Percentiles rank a stretch among this genome's conserved stretches.
Conservation (phyloP, 2,888 invertebrate species). For the Diarsia rubi region DNA sequence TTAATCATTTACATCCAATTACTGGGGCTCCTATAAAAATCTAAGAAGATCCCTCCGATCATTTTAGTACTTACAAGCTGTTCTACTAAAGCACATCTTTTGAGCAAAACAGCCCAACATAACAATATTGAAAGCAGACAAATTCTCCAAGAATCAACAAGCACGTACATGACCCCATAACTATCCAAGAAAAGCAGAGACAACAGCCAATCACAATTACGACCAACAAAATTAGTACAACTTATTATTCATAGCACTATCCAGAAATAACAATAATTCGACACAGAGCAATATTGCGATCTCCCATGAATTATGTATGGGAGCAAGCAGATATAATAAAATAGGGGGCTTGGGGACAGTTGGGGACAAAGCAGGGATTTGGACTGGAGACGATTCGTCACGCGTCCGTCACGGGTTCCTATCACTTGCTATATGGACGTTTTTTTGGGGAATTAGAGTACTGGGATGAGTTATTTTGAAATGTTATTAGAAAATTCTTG, state of each 20-base stretch:
- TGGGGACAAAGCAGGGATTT: slow-evolving; percentile 76
- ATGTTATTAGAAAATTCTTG: background rate
- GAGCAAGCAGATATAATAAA: slow-evolving; percentile 77
- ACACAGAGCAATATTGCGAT: slow-evolving; percentile 67
- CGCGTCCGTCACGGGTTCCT: slow-evolving; percentile 61
- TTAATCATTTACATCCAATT: background rate
- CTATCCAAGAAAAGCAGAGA: slow-evolving; percentile 10
- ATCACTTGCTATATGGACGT: slow-evolving; percentile 40
- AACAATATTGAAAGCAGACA: background rate
- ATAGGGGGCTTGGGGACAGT: slow-evolving; percentile 66
- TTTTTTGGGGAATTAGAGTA: slow-evolving; percentile 22
- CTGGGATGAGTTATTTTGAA: slow-evolving; percentile 2
- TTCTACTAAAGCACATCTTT: background rate
- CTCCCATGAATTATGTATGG: slow-evolving; percentile 84
- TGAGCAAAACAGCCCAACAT: background rate
- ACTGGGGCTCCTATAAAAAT: too few relatives aligned
- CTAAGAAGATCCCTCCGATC: background rate
- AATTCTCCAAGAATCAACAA: slow-evolving; percentile 25
- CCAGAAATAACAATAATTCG: slow-evolving; percentile 72
- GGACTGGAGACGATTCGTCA: slow-evolving; percentile 84
- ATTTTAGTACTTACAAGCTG: background rate
- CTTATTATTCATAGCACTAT: slow-evolving; percentile 66
- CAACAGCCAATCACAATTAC: slow-evolving; percentile 70
- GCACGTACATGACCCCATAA: slow-evolving; percentile 25
- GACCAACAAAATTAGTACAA: slow-evolving; percentile 65